Base-by-base conservation (phyloP, 2,797 vertebrate species). In the Amphiprion clarkii region DNA sequence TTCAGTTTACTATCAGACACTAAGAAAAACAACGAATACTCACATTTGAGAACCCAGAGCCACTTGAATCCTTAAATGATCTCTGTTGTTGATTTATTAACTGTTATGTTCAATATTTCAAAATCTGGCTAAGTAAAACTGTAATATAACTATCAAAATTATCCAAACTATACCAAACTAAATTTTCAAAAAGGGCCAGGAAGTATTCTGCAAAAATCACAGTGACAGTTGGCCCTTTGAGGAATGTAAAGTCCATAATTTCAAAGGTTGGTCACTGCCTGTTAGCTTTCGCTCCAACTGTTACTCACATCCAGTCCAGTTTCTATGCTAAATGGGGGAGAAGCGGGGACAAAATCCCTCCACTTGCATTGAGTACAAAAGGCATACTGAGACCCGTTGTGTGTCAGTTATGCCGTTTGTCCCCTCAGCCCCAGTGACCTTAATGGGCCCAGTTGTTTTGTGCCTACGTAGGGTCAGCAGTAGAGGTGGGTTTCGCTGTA, bases 371-470 rank as follows among this genome's bases (percentile, higher is more conserved):
- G 6, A 48, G 5, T 2, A 1, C 42, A 63, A 31, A 23, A 36
- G 16, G 58, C 46, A 27, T 19, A 56, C 23, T 67, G 33, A 67
- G 57, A 25, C 53, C 23, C 39, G 8, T 57, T 57, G 52, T 71
- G 31, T 51, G 9, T 4, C 29, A 74, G 31, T 21, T 19, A 33
- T 7, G 29, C 12, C 10, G 17, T 31, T 53, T 54, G 42, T 23
- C 31, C 36, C 36, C 3, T 57, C 27, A 1, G 6, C 27, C 5
- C 17, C 54, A 58, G 13, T 44, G 8, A 29, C 25, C 1, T 11
- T 5, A 7, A 33, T 33, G 5, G 10, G 16, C 25, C 5, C 42
- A 13, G 17, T 29, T 29, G 21, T 52, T 68, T 51, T 40, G 40
- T 31, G 7, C 3, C 46, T 23, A 44, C 46, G 9, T 39, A 2